Evolutionary conservation across 2,888 invertebrate species (phyloP), one percentile per base, ranked within the genome.

Genomic region (Elmis aenea): DNA sequence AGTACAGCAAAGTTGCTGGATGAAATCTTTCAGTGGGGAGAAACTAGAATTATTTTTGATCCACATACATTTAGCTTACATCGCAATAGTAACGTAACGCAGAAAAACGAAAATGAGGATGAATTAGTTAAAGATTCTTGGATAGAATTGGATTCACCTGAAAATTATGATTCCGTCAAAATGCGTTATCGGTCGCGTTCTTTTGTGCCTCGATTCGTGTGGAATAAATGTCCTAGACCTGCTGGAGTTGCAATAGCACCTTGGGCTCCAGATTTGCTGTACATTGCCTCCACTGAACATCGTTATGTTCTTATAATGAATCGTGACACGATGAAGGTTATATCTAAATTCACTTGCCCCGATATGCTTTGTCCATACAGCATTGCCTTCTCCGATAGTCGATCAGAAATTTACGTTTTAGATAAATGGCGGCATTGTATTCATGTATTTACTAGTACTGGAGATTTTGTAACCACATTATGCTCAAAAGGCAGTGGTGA

Each of bases 371-470:
- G 75, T 40, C 81, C 81, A 0, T 74, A 74, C 1, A 75, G 77
- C 25, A 67, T 82, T 14, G 75, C 77, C 1, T 81, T 79, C 49
- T 73, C 76, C 55, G 69, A 71, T 46, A 64, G 64, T 12, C 61
- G 69, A 18, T 72, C 73, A 24, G 78, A 81, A 57, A 71, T 81
- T 25, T 81, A 73, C 54, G 70, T 81, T 12, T 56, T 66, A 70
- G 81, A 82, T 54, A 82, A 81, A 64, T 81, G 81, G 81, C 77
- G 76, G 55, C 79, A 82, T 51, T 80, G 80, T 54, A 67, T 82
- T 16, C 79, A 81, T 61, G 79, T 83, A 1, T 84, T 85, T 58
- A 75, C 77, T 22, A 75, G 73, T 31, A 74, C 75, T 3, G 82
- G 83, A 1, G 69, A 71, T 11, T 77, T 78, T 51, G 50, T 78